phyloP scores from a whole-genome alignment of 2,113 vertebrate genomes.

The Calyptomena viridis region DNA sequence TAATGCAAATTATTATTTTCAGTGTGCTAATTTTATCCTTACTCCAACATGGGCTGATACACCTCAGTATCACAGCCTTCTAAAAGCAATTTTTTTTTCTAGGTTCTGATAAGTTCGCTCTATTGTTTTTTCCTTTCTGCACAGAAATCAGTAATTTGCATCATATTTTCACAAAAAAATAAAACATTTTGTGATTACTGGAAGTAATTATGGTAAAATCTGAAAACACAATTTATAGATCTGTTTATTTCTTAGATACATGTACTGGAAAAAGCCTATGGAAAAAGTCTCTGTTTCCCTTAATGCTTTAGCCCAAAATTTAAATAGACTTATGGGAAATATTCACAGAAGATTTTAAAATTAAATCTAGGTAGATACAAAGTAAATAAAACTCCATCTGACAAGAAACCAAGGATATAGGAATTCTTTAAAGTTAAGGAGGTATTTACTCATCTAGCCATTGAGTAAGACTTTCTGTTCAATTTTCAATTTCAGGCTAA shows the following conservation, averaged over 20 bases:
- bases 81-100: background rate
- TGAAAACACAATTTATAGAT: background rate
- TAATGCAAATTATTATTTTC: background rate
- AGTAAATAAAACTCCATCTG: background rate
- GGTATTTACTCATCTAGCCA: background rate
- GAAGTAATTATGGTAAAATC: background rate
- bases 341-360: background rate
- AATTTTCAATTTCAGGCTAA: background rate
- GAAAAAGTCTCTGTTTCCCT: background rate
- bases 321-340: background rate
- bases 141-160: background rate
- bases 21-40: background rate
- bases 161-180: background rate
- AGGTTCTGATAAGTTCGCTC: background rate
- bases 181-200: background rate
- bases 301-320: background rate
- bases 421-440: background rate
- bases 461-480: background rate
- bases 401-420: background rate
- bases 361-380: background rate
- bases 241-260: background rate
- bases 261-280: accelerated
- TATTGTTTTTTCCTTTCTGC: background rate
- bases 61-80: background rate
- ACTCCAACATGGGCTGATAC: background rate